phyloP scores from a whole-genome alignment of 1,140 invertebrate genomes.

The Epicauta chinensis region DNA sequence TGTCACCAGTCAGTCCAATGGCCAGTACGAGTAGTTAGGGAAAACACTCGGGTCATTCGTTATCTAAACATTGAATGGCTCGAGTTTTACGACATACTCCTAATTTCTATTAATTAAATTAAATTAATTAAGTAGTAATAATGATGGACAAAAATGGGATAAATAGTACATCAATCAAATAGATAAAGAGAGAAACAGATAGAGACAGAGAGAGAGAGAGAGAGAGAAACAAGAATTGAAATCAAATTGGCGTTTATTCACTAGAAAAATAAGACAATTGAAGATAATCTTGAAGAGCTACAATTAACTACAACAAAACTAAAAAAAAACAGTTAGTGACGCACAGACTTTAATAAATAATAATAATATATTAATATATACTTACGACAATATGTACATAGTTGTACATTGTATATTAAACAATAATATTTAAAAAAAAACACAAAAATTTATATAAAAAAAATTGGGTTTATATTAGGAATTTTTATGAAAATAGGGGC shows the following conservation, averaged over 20 bases:
- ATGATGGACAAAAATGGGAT: no score
- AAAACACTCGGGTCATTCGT: constrained; percentile 46
- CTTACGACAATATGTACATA: constrained; percentile 46
- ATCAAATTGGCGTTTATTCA: neutral
- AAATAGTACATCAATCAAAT: no score
- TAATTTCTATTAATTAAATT: neutral
- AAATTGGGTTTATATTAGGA: neutral
- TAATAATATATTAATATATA: constrained; percentile 30
- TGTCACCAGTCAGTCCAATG: constrained; percentile 75
- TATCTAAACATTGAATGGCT: constrained; percentile 41
- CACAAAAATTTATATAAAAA: no score
- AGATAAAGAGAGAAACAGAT: no score
- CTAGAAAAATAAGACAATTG: constrained; percentile 12
- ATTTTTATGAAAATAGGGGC: neutral
- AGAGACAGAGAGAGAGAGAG: no score
- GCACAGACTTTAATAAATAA: constrained; percentile 27
- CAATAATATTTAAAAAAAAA: no score
- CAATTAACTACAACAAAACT: neutral
- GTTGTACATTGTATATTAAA: constrained; percentile 40
- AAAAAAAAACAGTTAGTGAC: constrained; percentile 6
- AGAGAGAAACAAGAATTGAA: no score
- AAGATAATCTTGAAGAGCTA: no score
- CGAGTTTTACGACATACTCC: constrained; percentile 28
- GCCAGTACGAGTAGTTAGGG: constrained; percentile 86
- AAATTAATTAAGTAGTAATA: neutral